Evolutionary conservation across 2,113 vertebrate genomes (phyloP).

Genomic region (Apeltes quadracus): DNA sequence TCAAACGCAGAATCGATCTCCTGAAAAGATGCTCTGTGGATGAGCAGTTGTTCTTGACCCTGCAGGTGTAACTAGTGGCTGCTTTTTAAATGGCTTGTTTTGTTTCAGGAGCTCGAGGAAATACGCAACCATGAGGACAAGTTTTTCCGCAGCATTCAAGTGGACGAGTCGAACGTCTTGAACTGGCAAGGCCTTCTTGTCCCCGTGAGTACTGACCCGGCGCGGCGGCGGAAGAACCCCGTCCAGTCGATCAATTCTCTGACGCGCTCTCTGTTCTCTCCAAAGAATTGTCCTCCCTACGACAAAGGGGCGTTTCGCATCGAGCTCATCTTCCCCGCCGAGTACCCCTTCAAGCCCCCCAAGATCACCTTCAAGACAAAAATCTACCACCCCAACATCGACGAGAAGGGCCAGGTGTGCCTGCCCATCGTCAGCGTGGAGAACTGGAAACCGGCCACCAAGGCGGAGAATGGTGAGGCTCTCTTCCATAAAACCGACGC

Average conservation of each 20-base stretch:
- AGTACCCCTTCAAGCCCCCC: constrained; percentile 98
- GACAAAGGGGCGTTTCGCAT: constrained; percentile 99
- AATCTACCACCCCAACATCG: constrained; percentile 99
- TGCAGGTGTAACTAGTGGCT: not conserved
- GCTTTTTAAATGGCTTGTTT: not conserved
- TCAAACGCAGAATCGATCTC: not conserved
- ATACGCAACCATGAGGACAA: constrained; percentile 91
- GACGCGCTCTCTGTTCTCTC: not conserved
- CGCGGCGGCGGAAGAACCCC: too few species aligned
- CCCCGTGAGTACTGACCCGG: constrained; percentile 86
- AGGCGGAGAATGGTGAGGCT: constrained; percentile 91
- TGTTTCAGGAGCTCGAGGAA: constrained; percentile 91
- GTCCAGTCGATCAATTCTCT: not conserved
- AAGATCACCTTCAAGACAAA: constrained; percentile 99
- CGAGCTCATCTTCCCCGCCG: constrained; percentile 95
- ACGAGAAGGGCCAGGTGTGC: constrained; percentile 98
- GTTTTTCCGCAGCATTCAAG: constrained; percentile 94
- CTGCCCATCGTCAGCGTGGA: constrained; percentile 96
- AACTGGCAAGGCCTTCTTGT: constrained; percentile 98
- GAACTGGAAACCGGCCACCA: constrained; percentile 99
- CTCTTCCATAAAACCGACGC: too few species aligned
- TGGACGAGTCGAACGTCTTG: constrained; percentile 95
- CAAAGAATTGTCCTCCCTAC: constrained; percentile 91
- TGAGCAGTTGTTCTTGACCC: not conserved
- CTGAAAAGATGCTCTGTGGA: not conserved